Base-by-base conservation (phyloP, 2,888 invertebrate species). In the Malthinus flaveolus region DNA sequence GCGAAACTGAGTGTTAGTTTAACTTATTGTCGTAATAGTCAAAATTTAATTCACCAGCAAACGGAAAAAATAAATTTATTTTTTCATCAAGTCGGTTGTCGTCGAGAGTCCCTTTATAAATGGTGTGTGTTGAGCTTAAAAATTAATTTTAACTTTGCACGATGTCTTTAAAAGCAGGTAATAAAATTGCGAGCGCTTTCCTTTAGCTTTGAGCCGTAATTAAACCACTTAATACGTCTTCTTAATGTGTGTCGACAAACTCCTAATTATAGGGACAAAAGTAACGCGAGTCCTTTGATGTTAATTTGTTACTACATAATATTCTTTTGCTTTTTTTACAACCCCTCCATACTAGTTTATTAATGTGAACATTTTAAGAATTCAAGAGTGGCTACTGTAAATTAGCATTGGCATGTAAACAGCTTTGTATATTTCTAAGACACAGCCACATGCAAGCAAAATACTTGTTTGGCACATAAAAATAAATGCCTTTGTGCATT, bases 131-230 rank as follows among this genome's bases (percentile, higher is more conserved):
- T 42, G 33, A 10, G 13, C 35, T 46, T 46, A 36, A 36, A 54
- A 54, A 54, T 54, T 54, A 54, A 54, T 54, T 54, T 33, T 8
- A 48, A 37, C 54, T 36, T 15, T 8, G 52, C 36, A 37, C 36
- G 46, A 52, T 31, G 52, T 36, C n/a, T 13, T 35, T 34, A 50
- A 23, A 35, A 36, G 32, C 31, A 45, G 52, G 52, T 42, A 54
- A 54, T 54, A 54, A 54, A 48, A 54, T 48, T 45, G 47, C 47
- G 13, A 54, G 54, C 37, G 54, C 10, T 23, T 48, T 32, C 11
- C 31, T 31, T 32, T 44, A 32, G 47, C 54, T 54, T 54, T 54
- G 54, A 54, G 23, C 23, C 47, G 47, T 54, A 48, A 54, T 54
- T 54, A 54, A 37, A 48, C 23, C 47, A 47, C 54, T 48, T 48